These are phyloP conservation scores for Sylvia borin DNA, from an alignment of 2,797 vertebrate genomes.

Conservation along the genomic window DNA sequence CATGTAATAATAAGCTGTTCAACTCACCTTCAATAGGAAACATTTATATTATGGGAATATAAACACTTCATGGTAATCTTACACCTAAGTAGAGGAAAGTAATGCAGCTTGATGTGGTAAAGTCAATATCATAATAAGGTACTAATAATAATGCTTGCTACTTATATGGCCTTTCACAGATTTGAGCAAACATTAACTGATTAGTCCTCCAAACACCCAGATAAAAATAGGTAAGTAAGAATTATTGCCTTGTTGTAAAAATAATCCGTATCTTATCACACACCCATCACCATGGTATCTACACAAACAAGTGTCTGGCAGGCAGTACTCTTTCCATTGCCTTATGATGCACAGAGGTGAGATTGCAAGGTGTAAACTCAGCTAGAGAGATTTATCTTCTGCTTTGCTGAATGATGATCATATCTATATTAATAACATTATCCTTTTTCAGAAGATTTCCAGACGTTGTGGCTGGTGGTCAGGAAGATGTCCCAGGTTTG, in stretches of 20 bases:
- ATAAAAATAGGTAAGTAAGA: conserved; percentile 19
- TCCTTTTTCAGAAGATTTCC: neutral
- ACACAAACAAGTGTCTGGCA: neutral
- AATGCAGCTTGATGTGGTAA: conserved; percentile 8
- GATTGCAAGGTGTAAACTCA: neutral
- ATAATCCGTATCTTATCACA: neutral
- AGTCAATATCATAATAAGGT: conserved; percentile 54
- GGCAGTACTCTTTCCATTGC: neutral
- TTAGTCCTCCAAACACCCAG: conserved; percentile 16
- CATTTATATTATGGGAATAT: conserved; percentile 48
- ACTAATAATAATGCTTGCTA: conserved; percentile 28
- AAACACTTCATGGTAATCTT: conserved; percentile 43
- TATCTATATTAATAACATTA: neutral
- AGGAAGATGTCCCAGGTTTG: neutral
- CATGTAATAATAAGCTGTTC: conserved; percentile 16
- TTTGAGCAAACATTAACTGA: conserved; percentile 51
- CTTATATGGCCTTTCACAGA: conserved; percentile 48
- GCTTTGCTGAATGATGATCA: neutral
- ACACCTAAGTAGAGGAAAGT: conserved; percentile 15
- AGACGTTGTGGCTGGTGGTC: neutral
- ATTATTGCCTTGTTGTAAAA: conserved; percentile 61
- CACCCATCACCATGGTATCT: neutral
- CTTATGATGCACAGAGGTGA: neutral
- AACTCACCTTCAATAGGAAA: conserved; percentile 28
- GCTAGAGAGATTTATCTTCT: neutral